Evolutionary conservation across 1,140 invertebrate species (phyloP), one percentile per base, ranked within the genome.

Genomic region (Bombus impatiens): DNA sequence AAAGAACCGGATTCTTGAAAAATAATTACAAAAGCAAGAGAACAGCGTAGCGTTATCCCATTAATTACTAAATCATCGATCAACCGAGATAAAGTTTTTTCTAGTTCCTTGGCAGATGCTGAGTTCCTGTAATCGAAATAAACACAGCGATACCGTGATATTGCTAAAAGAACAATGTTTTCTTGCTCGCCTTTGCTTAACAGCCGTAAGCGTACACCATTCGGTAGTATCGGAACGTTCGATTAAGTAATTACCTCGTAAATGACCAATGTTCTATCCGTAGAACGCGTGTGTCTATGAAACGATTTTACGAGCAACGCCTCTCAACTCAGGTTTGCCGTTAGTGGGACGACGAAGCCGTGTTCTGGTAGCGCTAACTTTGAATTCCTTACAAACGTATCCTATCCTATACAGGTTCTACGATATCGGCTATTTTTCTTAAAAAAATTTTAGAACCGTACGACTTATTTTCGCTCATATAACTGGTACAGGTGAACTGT

Each of bases 181-280:
- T n/a, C 57, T 82, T 75, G 57, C 44, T 22, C 42, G 68, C 47
- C 44, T 25, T 9, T 70, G 75, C 35, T 84, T 53, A 57, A 44
- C 18, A 42, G 40, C 40, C 62, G 74, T 35, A 77, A 78, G 18
- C 74, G 59, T 18, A 25, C 8, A n/a, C 65, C 59, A 40, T 78
- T 84, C 47, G 35, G 68, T 57, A 44, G 47, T 53, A 40, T 47
- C 44, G 70, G 44, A 84, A 78, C 75, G 37, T 35, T 47, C 77
- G 62, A 84, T 78, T 84, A 84, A 84, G 75, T 70, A 84, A 84
- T 84, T 84, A 84, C 70, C 74, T 84, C 37, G 82, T 71, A 78
- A 78, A 84, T 65, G 74, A 42, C 42, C 65, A 28, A 68, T 68
- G 75, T 71, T 70, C 74, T 44, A 62, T 42, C 22, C n/a, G 18